Evolutionary conservation across 30 jellyfish, hydroid and myxozoan species (phyloP).

Genomic region (Euphysa ruthae): DNA sequence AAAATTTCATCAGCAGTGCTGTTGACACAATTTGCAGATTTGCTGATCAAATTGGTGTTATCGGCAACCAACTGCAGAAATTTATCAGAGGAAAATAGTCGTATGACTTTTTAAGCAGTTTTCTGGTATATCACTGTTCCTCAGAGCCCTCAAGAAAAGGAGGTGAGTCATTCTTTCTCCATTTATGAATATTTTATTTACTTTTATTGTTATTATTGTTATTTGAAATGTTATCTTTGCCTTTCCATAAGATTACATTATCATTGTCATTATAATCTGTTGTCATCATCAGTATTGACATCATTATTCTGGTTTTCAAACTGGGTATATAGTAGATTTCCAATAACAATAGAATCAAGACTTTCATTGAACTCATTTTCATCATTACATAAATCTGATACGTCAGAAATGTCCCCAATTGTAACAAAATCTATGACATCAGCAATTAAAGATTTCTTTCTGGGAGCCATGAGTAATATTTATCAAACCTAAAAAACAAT

Average conservation of each 20-base stretch:
- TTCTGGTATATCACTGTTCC: no score
- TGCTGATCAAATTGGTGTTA: not conserved
- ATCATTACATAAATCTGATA: constrained; percentile 29
- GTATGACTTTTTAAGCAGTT: no score
- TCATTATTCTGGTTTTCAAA: not conserved
- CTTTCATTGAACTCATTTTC: constrained; percentile 16
- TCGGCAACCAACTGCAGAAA: not conserved
- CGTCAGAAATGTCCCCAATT: constrained; percentile 24
- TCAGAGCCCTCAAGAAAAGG: no score
- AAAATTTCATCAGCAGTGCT: constrained; percentile 21
- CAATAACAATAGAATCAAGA: not conserved
- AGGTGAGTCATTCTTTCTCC: constrained; percentile 32
- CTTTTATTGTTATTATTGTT: not conserved
- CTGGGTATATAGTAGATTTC: not conserved
- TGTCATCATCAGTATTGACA: not conserved
- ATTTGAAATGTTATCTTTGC: not conserved
- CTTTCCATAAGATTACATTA: not conserved
- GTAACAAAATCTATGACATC: constrained; percentile 17
- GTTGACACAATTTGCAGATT: constrained; percentile 18
- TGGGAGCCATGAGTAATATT: no score
- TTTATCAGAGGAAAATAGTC: no score
- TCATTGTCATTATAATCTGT: not conserved
- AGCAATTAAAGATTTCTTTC: not conserved
- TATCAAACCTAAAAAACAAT: no score
- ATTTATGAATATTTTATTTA: no score